Percentiles rank a stretch among this genome's conserved stretches.
phyloP scores from a whole-genome alignment of 2,888 invertebrate species.

The Mesorhabditis spiculigera region DNA sequence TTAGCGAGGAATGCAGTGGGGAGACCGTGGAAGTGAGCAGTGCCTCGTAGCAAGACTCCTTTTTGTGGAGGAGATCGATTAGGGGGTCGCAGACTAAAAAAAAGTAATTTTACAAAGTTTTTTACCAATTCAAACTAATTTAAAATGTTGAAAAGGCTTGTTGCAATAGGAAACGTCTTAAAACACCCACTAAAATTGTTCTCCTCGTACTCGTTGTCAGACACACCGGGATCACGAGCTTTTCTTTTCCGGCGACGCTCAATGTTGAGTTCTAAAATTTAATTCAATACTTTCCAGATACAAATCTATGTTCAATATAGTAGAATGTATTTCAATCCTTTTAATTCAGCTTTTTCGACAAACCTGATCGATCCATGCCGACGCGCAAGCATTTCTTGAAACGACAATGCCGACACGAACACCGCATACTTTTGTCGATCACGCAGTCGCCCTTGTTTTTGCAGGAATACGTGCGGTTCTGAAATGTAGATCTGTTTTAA shows the following conservation, averaged over 20 bases:
- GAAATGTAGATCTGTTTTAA: too few species aligned
- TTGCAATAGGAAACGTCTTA: background rate
- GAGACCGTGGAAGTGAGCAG: constrained; percentile 28
- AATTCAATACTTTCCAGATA: background rate
- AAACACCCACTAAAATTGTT: background rate
- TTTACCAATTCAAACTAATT: too few species aligned
- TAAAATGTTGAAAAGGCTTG: too few species aligned
- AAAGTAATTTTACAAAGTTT: too few species aligned
- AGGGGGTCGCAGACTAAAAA: constrained; percentile 28
- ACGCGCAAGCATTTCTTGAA: constrained; percentile 54
- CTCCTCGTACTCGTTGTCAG: constrained; percentile 22
- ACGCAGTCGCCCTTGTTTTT: constrained; percentile 49
- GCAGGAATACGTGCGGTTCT: constrained; percentile 57
- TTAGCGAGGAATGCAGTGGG: constrained; percentile 29
- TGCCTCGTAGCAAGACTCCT: constrained; percentile 32
- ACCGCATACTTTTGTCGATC: constrained; percentile 49
- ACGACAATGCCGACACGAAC: constrained; percentile 48
- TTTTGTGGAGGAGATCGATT: constrained; percentile 32
- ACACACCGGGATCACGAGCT: constrained; percentile 21
- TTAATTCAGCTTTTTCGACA: background rate
- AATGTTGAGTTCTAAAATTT: constrained; percentile 47
- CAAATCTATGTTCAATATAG: too few species aligned
- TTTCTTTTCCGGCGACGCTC: constrained; percentile 53
- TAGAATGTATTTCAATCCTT: too few species aligned
- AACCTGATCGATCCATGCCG: constrained; percentile 49